Conservation (phyloP, 2,888 invertebrate species). For the Rhamphomyia laevipes region DNA sequence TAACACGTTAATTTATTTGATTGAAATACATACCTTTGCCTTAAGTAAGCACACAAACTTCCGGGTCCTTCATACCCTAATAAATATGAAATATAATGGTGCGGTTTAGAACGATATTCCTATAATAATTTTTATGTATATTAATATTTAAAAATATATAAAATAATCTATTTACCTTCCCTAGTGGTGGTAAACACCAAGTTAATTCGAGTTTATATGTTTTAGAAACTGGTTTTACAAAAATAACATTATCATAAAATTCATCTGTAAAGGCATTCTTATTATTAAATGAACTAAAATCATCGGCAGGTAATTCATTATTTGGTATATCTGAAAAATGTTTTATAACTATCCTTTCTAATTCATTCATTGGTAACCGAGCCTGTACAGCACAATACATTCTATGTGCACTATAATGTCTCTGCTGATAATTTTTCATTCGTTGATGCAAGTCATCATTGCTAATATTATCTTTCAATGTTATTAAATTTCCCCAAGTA, state of each 20-base stretch:
- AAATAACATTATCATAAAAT: constrained; percentile 41
- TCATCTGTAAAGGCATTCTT: constrained; percentile 27
- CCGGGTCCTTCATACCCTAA: constrained; percentile 79
- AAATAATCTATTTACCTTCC: constrained; percentile 14
- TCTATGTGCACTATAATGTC: constrained; percentile 75
- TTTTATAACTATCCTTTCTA: constrained; percentile 34
- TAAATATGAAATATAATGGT: constrained; percentile 64
- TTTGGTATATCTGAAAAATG: constrained; percentile 59
- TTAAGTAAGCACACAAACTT: constrained; percentile 64
- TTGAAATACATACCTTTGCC: constrained; percentile 49
- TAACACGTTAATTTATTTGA: neutral
- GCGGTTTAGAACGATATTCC: constrained; percentile 35
- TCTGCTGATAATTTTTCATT: constrained; percentile 60
- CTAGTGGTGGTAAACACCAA: constrained; percentile 31
- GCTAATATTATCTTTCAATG: constrained; percentile 53
- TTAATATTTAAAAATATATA: neutral
- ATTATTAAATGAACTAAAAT: constrained; percentile 42
- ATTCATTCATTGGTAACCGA: constrained; percentile 31
- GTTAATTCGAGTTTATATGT: constrained; percentile 48
- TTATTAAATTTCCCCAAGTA: constrained; percentile 72
- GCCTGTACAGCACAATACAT: constrained; percentile 82
- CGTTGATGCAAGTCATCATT: constrained; percentile 56
- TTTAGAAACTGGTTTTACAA: constrained; percentile 64
- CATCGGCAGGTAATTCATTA: constrained; percentile 50
- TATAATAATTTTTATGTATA: constrained; percentile 9